These are phyloP conservation scores for Myotis pilosus DNA, from an alignment of 2,797 vertebrate species.

Conservation along the genomic window DNA sequence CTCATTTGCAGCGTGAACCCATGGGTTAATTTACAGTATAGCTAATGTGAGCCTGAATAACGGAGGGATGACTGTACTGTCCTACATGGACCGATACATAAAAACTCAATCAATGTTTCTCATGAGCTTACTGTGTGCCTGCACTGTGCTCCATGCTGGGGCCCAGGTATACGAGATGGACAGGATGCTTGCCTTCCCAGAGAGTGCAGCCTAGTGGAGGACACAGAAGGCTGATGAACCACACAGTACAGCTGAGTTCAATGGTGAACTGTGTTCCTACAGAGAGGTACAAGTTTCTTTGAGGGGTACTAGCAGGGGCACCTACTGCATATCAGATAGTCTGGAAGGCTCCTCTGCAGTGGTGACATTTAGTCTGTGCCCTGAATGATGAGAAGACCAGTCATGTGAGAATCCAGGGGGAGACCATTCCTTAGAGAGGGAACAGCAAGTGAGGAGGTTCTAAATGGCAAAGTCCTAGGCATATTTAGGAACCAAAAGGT, in stretches of 20 bases:
- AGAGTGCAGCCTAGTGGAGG: not conserved
- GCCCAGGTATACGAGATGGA: accelerated
- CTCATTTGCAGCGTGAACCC: not conserved
- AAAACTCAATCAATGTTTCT: not conserved
- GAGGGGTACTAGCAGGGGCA: not conserved
- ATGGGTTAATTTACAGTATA: not conserved
- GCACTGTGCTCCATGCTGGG: not conserved
- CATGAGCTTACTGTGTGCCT: no score
- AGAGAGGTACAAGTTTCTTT: not conserved
- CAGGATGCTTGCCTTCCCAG: not conserved
- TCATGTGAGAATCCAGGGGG: not conserved
- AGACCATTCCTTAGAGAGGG: not conserved
- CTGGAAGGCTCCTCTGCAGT: not conserved
- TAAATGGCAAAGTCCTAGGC: not conserved
- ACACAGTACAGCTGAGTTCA: not conserved
- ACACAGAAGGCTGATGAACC: not conserved
- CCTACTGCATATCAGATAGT: not conserved
- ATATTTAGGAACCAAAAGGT: not conserved
- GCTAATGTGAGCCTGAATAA: not conserved
- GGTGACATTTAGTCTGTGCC: not conserved
- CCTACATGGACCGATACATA: not conserved
- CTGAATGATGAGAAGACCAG: not conserved
- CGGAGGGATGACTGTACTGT: not conserved
- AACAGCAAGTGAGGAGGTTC: not conserved
- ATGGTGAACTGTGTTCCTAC: not conserved